Evolutionary conservation across 2,797 vertebrate genomes (phyloP).

Genomic region (Emydoidea blandingii): DNA sequence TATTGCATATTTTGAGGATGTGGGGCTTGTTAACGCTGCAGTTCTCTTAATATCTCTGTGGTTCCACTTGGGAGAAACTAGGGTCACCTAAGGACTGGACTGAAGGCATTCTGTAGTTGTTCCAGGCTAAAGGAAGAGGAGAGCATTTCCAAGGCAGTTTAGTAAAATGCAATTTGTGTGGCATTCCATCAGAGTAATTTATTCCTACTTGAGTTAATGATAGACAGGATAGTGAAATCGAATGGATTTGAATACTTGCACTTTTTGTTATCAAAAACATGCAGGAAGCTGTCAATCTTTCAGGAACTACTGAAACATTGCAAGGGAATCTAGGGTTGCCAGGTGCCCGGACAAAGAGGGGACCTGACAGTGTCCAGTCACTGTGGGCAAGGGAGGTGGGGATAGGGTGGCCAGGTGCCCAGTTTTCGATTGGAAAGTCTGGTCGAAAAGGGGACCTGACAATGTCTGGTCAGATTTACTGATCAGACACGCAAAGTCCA

Average conservation of each 20-base stretch:
- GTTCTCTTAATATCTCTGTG: background rate
- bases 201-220: background rate
- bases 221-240: background rate
- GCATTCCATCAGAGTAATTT: background rate
- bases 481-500: too few relatives aligned
- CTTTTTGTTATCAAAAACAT: background rate
- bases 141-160: background rate
- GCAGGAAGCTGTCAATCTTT: slow-evolving; percentile 36
- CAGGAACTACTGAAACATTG: background rate
- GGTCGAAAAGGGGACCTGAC: too few relatives aligned
- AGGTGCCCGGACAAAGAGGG: too few relatives aligned
- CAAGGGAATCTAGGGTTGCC: background rate
- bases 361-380: too few relatives aligned
- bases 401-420: too few relatives aligned
- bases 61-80: background rate
- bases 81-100: background rate
- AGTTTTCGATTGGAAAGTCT: too few relatives aligned
- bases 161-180: background rate
- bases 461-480: too few relatives aligned
- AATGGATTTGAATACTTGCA: background rate
- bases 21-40: background rate
- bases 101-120: background rate
- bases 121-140: background rate
- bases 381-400: too few relatives aligned
- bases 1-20: background rate